These are phyloP conservation scores for Craniophora ligustri DNA, from an alignment of 2,888 invertebrate species.

Conservation along the genomic window DNA sequence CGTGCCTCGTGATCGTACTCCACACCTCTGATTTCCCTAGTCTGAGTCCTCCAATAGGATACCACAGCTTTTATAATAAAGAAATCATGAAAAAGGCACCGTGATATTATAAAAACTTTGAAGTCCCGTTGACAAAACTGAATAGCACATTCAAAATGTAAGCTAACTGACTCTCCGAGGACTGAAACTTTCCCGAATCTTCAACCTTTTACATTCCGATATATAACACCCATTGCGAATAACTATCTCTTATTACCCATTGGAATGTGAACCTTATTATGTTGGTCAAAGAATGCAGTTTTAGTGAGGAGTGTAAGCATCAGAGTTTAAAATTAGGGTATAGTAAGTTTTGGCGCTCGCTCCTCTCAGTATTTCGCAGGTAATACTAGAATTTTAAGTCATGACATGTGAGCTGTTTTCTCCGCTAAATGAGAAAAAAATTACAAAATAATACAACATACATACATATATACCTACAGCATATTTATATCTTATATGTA, in stretches of 20 bases:
- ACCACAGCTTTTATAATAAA: too few species aligned
- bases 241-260: slow-evolving; percentile 20
- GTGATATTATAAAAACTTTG: slow-evolving; percentile 25
- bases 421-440: too few species aligned
- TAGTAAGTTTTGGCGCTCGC: slow-evolving; percentile 68
- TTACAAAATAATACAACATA: background rate
- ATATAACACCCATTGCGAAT: slow-evolving; percentile 49
- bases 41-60: too few species aligned
- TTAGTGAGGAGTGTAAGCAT: slow-evolving; percentile 18
- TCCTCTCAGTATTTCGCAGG: slow-evolving; percentile 53
- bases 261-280: slow-evolving; percentile 8
- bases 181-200: slow-evolving; percentile 53
- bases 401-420: background rate
- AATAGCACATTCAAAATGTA: slow-evolving; percentile 20
- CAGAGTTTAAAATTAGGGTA: slow-evolving; percentile 75
- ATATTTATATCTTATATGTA: background rate
- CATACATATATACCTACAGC: background rate
- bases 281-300: background rate
- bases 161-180: slow-evolving; percentile 36
- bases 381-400: slow-evolving; percentile 26
- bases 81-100: too few species aligned
- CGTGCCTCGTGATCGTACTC: too few species aligned
- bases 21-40: too few species aligned
- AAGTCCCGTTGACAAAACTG: slow-evolving; percentile 36
- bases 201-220: slow-evolving; percentile 53